phyloP scores from a whole-genome alignment of 2,888 invertebrate genomes.

The Hypomecis punctinalis region DNA sequence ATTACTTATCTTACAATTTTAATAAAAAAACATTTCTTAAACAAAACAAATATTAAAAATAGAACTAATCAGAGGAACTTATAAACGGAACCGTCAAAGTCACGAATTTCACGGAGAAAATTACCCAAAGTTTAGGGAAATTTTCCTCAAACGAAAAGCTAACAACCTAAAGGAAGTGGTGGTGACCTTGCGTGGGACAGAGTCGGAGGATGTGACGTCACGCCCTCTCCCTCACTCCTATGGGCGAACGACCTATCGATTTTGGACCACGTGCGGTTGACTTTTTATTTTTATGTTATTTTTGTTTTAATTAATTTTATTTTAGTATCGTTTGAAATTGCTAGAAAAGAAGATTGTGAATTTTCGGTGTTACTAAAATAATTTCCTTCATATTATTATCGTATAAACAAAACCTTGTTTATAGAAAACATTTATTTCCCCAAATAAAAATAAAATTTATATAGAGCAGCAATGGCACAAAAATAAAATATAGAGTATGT shows the following conservation, averaged over 20 bases:
- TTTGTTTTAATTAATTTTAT: constrained; percentile 12
- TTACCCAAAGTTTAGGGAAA: constrained; percentile 16
- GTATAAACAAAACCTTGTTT: not conserved
- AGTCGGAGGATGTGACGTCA: constrained; percentile 54
- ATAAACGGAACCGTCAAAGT: not conserved
- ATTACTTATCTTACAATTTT: too few relatives aligned
- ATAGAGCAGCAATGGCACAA: too few relatives aligned
- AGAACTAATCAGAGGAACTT: not conserved
- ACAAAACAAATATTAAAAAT: not conserved
- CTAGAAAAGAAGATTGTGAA: not conserved
- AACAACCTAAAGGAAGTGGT: constrained; percentile 43
- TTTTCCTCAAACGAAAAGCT: constrained; percentile 35
- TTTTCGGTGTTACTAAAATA: not conserved
- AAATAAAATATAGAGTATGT: too few relatives aligned
- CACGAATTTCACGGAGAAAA: constrained; percentile 7
- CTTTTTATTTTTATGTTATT: constrained; percentile 37
- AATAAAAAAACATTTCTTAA: too few relatives aligned
- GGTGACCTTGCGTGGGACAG: constrained; percentile 51
- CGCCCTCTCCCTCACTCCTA: constrained; percentile 47
- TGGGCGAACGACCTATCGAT: constrained; percentile 51
- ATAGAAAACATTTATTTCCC: not conserved
- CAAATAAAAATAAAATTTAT: too few relatives aligned
- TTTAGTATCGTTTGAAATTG: not conserved
- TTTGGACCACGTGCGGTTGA: constrained; percentile 44
- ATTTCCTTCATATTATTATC: too few relatives aligned